phyloP scores from a whole-genome alignment of 2,888 invertebrate genomes.

The Acanthoscelides obtectus region DNA sequence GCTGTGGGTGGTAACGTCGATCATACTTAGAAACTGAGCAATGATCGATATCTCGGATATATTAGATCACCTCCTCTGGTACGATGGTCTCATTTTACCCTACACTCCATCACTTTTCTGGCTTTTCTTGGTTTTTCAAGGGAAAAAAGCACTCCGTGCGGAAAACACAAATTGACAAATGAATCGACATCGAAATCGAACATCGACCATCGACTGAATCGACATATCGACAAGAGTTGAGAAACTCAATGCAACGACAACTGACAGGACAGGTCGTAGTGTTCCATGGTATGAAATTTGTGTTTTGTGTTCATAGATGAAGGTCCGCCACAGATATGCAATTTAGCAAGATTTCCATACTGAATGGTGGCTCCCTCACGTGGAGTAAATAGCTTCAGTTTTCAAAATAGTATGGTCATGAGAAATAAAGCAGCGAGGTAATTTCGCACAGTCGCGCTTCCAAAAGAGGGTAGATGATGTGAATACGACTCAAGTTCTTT shows the following conservation, averaged over 20 bases:
- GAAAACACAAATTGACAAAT: not conserved
- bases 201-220: no score
- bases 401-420: no score
- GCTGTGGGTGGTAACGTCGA: slow-evolving; percentile 27
- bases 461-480: no score
- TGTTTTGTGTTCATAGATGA: not conserved
- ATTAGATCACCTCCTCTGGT: not conserved
- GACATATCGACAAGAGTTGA: no score
- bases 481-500: no score
- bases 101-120: not conserved
- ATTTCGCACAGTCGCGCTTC: no score
- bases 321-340: no score
- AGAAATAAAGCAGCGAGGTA: no score
- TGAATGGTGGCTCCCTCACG: not conserved
- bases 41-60: not conserved
- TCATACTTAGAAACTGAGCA: slow-evolving; percentile 18
- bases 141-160: not conserved
- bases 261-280: not conserved
- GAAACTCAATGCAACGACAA: no score
- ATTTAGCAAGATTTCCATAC: not conserved
- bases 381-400: no score
- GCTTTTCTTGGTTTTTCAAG: not conserved
- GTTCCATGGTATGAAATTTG: no score
- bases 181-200: no score
- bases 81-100: not conserved